Conservation (phyloP, 2,888 invertebrate species). For the Drosophila robusta region DNA sequence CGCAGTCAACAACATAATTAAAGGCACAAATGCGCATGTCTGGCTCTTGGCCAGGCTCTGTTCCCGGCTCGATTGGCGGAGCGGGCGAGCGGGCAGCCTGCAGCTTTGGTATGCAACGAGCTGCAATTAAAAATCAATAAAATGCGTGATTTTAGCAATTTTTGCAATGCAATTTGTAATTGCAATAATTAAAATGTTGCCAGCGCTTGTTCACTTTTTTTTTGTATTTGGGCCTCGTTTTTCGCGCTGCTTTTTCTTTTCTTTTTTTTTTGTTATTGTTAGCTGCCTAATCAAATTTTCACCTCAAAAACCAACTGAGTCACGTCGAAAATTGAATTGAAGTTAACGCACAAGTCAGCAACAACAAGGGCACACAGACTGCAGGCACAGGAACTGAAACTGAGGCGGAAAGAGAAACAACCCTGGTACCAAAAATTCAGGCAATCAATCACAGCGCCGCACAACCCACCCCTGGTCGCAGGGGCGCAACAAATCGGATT, state of each 20-base stretch:
- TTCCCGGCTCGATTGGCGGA: slow-evolving; percentile 29
- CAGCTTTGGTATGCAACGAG: slow-evolving; percentile 75
- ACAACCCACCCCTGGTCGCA: slow-evolving; percentile 66
- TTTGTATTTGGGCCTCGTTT: not conserved
- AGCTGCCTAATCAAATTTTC: slow-evolving; percentile 72
- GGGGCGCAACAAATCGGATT: slow-evolving; percentile 77
- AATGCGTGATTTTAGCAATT: slow-evolving; percentile 81
- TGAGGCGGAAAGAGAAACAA: slow-evolving; percentile 40
- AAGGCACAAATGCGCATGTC: slow-evolving; percentile 78
- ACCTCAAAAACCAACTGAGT: slow-evolving; percentile 58
- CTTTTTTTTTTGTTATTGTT: slow-evolving; percentile 19
- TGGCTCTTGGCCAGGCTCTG: slow-evolving; percentile 10
- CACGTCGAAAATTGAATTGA: slow-evolving; percentile 49
- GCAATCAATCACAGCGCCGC: slow-evolving; percentile 78
- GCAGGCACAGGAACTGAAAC: not conserved
- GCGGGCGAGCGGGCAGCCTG: not conserved
- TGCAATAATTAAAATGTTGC: slow-evolving; percentile 77
- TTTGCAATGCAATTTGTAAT: slow-evolving; percentile 77
- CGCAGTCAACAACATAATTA: slow-evolving; percentile 78
- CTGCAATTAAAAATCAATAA: slow-evolving; percentile 82
- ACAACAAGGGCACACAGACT: not conserved
- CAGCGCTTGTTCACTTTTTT: slow-evolving; percentile 14
- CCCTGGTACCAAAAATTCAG: slow-evolving; percentile 58
- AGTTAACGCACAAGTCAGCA: slow-evolving; percentile 20
- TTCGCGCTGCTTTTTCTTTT: not conserved